Evolutionary conservation across 1,140 invertebrate species (phyloP).

Genomic region (Platorchestia sp.): DNA sequence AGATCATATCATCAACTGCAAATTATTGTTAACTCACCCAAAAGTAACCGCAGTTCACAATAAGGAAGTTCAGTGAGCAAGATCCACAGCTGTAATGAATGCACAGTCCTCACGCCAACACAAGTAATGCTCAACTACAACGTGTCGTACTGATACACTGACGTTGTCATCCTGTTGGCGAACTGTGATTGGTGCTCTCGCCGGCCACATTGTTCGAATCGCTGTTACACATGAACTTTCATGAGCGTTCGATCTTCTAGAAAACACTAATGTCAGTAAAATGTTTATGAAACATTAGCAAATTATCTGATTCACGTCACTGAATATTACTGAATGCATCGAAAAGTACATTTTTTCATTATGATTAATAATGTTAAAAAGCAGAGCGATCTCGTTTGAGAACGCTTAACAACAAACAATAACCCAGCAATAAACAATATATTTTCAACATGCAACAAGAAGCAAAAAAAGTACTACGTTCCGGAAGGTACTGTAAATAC

Average conservation of each 20-base stretch:
- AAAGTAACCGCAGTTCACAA: background rate
- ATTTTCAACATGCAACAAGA: too few relatives aligned
- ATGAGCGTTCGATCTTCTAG: background rate
- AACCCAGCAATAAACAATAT: too few relatives aligned
- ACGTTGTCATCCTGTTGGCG: conserved; percentile 29
- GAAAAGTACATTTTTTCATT: too few relatives aligned
- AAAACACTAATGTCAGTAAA: background rate
- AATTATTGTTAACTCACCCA: background rate
- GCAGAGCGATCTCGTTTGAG: too few relatives aligned
- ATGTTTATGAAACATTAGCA: background rate
- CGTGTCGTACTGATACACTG: background rate
- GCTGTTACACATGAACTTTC: background rate
- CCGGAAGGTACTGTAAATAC: too few relatives aligned
- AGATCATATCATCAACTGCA: background rate
- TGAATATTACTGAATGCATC: background rate
- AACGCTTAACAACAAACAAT: too few relatives aligned
- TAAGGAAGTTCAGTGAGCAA: background rate
- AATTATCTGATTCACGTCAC: background rate
- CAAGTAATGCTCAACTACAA: background rate
- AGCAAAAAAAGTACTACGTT: too few relatives aligned
- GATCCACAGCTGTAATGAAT: background rate
- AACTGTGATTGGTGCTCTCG: background rate
- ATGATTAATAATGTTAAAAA: too few relatives aligned
- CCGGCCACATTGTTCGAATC: conserved; percentile 15
- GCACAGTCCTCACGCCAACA: background rate